These are phyloP conservation scores for Plotosus lineatus DNA, from an alignment of 2,113 vertebrate genomes.

Conservation along the genomic window DNA sequence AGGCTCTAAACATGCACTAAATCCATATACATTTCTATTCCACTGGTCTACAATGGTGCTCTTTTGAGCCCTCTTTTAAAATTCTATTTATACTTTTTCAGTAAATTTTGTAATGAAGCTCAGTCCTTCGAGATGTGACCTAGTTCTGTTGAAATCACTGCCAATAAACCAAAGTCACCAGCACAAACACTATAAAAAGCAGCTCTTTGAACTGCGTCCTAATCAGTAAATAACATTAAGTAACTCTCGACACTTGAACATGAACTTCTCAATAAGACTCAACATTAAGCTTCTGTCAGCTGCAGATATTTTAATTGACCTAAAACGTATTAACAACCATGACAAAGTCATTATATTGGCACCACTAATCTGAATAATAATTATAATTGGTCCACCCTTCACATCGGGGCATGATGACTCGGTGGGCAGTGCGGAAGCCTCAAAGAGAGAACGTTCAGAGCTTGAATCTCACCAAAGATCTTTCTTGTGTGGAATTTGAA, in stretches of 20 bases:
- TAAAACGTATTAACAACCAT: neutral
- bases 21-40: neutral
- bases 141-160: neutral
- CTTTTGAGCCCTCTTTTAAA: neutral
- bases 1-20: neutral
- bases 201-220: neutral
- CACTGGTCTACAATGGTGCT: neutral
- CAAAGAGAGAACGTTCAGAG: too few relatives aligned
- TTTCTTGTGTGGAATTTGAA: too few relatives aligned
- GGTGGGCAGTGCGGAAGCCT: too few relatives aligned
- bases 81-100: neutral
- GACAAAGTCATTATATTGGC: neutral
- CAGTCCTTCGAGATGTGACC: neutral
- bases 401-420: too few relatives aligned
- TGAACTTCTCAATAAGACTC: neutral
- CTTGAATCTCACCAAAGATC: too few relatives aligned
- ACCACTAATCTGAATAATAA: neutral
- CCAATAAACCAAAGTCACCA: neutral
- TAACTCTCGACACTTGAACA: neutral
- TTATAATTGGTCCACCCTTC: neutral
- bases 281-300: neutral
- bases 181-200: neutral
- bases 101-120: neutral
- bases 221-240: constrained; percentile 9
- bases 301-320: neutral